phyloP scores from a whole-genome alignment of 2,797 vertebrate species.

The Labeo calbasu region DNA sequence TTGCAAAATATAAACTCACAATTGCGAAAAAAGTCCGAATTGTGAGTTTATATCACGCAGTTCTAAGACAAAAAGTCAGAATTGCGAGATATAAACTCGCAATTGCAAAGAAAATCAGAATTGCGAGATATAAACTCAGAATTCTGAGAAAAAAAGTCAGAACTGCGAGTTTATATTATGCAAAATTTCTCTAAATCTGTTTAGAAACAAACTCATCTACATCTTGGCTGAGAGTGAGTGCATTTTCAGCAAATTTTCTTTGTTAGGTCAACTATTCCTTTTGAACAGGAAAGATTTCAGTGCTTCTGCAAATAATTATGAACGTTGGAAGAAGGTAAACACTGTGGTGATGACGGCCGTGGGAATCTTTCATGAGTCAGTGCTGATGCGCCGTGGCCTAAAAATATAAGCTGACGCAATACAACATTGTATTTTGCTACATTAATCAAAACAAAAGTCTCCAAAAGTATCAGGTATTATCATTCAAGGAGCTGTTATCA shows the following conservation, averaged over 20 bases:
- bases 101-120: too few species aligned
- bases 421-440: constrained; percentile 10
- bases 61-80: too few species aligned
- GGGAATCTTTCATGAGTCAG: background rate
- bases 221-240: background rate
- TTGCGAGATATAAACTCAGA: too few species aligned
- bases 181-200: background rate
- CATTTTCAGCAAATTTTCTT: background rate
- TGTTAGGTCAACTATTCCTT: background rate
- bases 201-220: background rate
- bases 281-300: background rate
- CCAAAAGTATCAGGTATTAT: background rate
- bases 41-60: too few species aligned
- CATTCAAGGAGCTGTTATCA: background rate
- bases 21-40: too few species aligned
- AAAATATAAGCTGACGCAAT: constrained; percentile 4
- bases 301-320: constrained; percentile 9
- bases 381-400: background rate
- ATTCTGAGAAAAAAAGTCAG: too few species aligned
- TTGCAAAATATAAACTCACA: too few species aligned
- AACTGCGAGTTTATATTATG: too few species aligned
- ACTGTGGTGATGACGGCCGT: background rate
- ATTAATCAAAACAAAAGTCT: constrained; percentile 24
- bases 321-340: background rate
- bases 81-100: too few species aligned